Base-by-base conservation (phyloP, 2,113 vertebrate species). In the Verasper variegatus region DNA sequence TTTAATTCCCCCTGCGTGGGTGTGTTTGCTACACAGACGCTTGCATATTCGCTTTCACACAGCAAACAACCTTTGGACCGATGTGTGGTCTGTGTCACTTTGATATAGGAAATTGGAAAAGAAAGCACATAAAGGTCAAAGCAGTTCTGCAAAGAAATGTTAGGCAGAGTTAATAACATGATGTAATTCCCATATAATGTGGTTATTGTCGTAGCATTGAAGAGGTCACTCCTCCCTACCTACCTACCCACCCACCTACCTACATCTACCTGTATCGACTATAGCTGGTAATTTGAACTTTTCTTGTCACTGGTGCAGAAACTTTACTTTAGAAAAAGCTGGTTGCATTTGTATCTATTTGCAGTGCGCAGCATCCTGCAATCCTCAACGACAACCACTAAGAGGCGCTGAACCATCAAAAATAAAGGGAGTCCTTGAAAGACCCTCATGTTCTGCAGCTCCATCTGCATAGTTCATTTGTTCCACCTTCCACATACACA, bases 371-470 rank as follows among this genome's bases (percentile, higher is more conserved):
- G 9, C 52, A 17, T 11, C 54, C 11, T 82, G 83, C 78, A 87
- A 13, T 62, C 4, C 10, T 49, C 4, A 9, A 1, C 17, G 54
- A 15, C 56, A 63, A 54, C 86, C 91, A 92, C 88, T 74, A 51
- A 42, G 89, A 68, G 90, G 82, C 49, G 86, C 85, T 88, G 40
- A 68, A 35, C 67, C 52, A 88, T 80, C 56, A 80, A 3, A 73
- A 86, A 21, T 20, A 68, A 55, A 51, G 55, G 21, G 3, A 31
- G 3, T n/a, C 51, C 40, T 21, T 18, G 21, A 40, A 37, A 31
- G 69, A 15, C 49, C 31, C 18, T 40, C 64, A 15, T 2, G 27
- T 27, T 69, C 81, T 24, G 21, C 60, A 71, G 76, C 21, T 49
- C 26, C 54, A 27, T 85, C 78, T 82, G 73, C 81, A 80, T 65